These are phyloP conservation scores for Heteronetta atricapilla DNA, from an alignment of 2,113 vertebrate species.

Conservation along the genomic window DNA sequence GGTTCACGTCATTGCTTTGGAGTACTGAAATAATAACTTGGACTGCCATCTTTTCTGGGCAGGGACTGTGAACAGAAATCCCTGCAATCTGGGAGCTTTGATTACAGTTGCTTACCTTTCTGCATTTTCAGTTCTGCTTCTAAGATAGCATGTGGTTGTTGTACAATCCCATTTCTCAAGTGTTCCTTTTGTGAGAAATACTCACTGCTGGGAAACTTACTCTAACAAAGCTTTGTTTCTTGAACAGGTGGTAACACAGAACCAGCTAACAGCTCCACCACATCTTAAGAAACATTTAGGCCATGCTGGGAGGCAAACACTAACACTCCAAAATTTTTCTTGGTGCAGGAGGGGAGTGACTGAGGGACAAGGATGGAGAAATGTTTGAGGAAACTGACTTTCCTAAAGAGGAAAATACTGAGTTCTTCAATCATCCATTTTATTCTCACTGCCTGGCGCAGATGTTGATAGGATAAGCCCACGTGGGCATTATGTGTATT, in stretches of 20 bases:
- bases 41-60: background rate
- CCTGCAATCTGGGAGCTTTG: background rate
- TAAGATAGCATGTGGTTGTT: background rate
- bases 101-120: background rate
- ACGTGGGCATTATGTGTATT: background rate
- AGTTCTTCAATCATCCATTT: background rate
- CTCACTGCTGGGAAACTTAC: background rate
- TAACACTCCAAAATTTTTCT: background rate
- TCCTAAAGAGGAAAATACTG: background rate
- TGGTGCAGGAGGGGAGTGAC: background rate
- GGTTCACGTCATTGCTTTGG: background rate
- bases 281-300: background rate
- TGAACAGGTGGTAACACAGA: background rate
- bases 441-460: background rate
- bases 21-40: background rate
- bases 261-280: background rate
- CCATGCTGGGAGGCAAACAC: background rate
- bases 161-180: background rate
- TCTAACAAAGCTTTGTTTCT: background rate
- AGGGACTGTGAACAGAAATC: background rate
- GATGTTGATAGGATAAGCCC: background rate
- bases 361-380: background rate
- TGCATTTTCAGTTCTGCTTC: background rate
- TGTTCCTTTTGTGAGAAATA: background rate
- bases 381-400: background rate